These are phyloP conservation scores for Hylaeus anthracinus DNA, from an alignment of 1,140 invertebrate species.

Conservation along the genomic window DNA sequence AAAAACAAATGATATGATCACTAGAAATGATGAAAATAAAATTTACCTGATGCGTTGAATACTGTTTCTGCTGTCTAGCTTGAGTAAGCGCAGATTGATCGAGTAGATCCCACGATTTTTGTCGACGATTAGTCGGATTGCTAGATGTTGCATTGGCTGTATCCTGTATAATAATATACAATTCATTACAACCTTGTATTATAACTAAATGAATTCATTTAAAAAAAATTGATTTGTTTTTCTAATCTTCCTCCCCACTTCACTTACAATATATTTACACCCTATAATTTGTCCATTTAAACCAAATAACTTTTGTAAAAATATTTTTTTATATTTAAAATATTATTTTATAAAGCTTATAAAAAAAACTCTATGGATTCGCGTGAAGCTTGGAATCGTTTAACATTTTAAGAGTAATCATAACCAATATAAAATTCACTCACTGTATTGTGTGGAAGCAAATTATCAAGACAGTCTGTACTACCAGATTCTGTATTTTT, in stretches of 20 bases:
- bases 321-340: too few relatives aligned
- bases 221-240: too few relatives aligned
- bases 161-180: constrained; percentile 51
- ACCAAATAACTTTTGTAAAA: too few relatives aligned
- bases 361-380: too few relatives aligned
- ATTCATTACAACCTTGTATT: too few relatives aligned
- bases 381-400: too few relatives aligned
- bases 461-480: constrained; percentile 71
- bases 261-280: too few relatives aligned
- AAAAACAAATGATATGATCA: neutral
- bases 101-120: constrained; percentile 95
- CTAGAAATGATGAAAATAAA: neutral
- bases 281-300: too few relatives aligned
- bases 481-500: constrained; percentile 84
- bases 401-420: too few relatives aligned
- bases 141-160: constrained; percentile 35
- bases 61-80: constrained; percentile 85
- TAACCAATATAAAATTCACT: constrained; percentile 15
- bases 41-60: constrained; percentile 85
- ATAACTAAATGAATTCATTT: too few relatives aligned
- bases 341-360: too few relatives aligned
- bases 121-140: constrained; percentile 84
- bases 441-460: constrained; percentile 64
- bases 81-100: constrained; percentile 90
- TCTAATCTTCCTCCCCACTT: too few relatives aligned